Conservation (phyloP, 1,140 invertebrate genomes). For the Pissodes strobi region DNA sequence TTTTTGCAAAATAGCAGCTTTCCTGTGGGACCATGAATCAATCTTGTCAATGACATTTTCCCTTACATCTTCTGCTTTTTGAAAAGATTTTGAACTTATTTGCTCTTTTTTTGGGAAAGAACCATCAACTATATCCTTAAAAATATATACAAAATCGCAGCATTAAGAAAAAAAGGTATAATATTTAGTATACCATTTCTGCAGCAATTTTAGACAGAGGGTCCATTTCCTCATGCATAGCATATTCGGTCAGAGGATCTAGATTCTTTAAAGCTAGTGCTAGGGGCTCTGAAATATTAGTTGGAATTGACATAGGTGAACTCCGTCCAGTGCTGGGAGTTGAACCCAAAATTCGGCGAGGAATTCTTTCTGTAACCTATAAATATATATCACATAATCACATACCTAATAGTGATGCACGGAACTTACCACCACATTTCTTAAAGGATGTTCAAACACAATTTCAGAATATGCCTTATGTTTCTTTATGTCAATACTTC, state of each 20-base stretch:
- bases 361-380: constrained; percentile 59
- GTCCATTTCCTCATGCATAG: constrained; percentile 65
- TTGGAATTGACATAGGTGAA: constrained; percentile 57
- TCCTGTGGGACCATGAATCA: constrained; percentile 76
- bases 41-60: too few relatives aligned
- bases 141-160: neutral
- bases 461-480: neutral
- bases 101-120: constrained; percentile 6
- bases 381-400: constrained; percentile 11
- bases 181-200: constrained; percentile 59
- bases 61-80: constrained; percentile 33
- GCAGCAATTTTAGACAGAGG: constrained; percentile 67
- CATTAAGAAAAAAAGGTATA: neutral
- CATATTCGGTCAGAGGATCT: constrained; percentile 77
- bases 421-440: constrained; percentile 57
- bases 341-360: constrained; percentile 56
- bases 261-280: constrained; percentile 68
- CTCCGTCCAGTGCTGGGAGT: constrained; percentile 60
- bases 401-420: constrained; percentile 11
- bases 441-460: constrained; percentile 60
- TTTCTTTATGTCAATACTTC: neutral
- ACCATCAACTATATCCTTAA: constrained; percentile 33
- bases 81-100: constrained; percentile 1
- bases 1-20: constrained; percentile 76
- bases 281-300: constrained; percentile 62